Conservation (phyloP, 1,140 invertebrate species). For the Drosophila mojavensis region DNA sequence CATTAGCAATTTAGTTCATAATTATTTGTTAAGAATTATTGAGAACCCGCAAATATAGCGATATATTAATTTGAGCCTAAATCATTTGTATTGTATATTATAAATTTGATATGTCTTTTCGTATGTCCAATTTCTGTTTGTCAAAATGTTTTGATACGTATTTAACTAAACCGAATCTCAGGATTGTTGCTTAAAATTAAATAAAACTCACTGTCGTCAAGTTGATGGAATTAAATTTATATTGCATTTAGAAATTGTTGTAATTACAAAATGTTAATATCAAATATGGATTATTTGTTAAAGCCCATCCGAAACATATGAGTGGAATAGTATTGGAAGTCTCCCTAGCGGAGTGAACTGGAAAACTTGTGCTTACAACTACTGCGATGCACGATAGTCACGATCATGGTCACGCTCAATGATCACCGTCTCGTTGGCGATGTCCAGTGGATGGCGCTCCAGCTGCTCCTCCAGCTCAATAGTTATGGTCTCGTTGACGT, state of each 20-base stretch:
- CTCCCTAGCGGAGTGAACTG: slow-evolving; percentile 9
- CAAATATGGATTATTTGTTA: slow-evolving; percentile 28
- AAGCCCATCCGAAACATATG: slow-evolving; percentile 37
- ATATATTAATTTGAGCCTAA: too few relatives aligned
- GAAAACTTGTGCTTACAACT: slow-evolving; percentile 44
- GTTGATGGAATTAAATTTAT: slow-evolving; percentile 4
- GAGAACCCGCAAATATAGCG: background rate
- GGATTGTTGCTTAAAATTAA: too few relatives aligned
- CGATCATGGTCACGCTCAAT: slow-evolving; percentile 33
- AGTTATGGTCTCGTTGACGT: slow-evolving; percentile 13
- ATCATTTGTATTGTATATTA: too few relatives aligned
- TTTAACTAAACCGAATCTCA: too few relatives aligned
- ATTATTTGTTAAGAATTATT: slow-evolving; percentile 11
- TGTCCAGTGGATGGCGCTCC: background rate
- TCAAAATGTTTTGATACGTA: too few relatives aligned
- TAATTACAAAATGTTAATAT: slow-evolving; percentile 36
- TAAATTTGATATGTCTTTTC: too few relatives aligned
- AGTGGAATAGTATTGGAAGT: slow-evolving; percentile 30
- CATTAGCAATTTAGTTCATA: slow-evolving; percentile 3
- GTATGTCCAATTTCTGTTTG: too few relatives aligned
- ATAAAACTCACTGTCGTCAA: too few relatives aligned
- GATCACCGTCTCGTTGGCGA: slow-evolving; percentile 40
- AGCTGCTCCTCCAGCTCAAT: slow-evolving; percentile 8
- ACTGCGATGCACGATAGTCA: slow-evolving; percentile 24
- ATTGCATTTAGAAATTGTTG: slow-evolving; percentile 27